phyloP scores from a whole-genome alignment of 2,888 invertebrate genomes.

The Halocaridina rubra region DNA sequence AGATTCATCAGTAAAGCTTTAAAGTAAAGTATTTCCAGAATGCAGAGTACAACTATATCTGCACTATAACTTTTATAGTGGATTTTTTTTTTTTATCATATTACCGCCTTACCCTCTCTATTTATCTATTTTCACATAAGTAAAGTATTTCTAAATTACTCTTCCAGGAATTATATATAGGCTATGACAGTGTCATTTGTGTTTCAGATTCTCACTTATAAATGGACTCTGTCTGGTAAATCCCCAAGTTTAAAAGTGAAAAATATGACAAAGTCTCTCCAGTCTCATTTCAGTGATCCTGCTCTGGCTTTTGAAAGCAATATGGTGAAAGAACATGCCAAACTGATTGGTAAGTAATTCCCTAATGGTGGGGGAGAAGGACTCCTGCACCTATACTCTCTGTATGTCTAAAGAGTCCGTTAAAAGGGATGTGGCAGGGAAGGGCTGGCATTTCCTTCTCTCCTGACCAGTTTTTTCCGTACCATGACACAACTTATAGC shows the following conservation, averaged over 20 bases:
- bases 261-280: conserved; percentile 38
- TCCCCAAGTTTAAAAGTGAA: conserved; percentile 21
- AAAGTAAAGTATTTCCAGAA: too few species aligned
- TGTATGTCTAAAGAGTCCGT: too few species aligned
- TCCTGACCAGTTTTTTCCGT: too few species aligned
- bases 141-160: background rate
- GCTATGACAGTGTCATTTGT: background rate
- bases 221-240: conserved; percentile 31
- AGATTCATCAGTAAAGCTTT: too few species aligned
- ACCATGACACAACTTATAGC: too few species aligned
- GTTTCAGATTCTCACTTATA: conserved; percentile 48
- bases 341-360: conserved; percentile 41
- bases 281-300: conserved; percentile 29
- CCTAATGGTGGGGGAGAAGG: too few species aligned
- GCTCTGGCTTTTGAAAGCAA: conserved; percentile 28
- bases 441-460: too few species aligned
- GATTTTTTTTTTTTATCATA: background rate
- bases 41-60: too few species aligned
- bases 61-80: too few species aligned
- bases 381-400: too few species aligned
- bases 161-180: background rate
- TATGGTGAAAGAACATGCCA: conserved; percentile 32
- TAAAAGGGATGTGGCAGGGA: too few species aligned
- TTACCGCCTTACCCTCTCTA: background rate
- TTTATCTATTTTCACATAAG: background rate